Evolutionary conservation across 2,113 vertebrate species (phyloP).

Genomic region (Lichenostomus cassidix): DNA sequence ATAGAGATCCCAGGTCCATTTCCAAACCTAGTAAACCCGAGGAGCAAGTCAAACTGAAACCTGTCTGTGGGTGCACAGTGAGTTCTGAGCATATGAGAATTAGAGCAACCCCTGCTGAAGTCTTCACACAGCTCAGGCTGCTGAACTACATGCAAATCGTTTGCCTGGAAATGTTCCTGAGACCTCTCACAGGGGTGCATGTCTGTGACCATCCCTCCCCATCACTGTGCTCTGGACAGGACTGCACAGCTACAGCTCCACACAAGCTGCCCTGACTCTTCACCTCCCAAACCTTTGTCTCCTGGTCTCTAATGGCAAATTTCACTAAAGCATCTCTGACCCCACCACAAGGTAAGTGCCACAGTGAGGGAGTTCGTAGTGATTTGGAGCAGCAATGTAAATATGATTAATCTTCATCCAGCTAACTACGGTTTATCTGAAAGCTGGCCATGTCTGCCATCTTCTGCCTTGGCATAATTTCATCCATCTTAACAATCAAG

Average conservation of each 20-base stretch:
- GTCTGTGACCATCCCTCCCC: not conserved
- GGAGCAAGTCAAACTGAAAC: conserved; percentile 29
- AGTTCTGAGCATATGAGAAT: not conserved
- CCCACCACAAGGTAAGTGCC: not conserved
- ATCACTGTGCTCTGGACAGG: not conserved
- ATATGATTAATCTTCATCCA: not conserved
- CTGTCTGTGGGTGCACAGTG: not conserved
- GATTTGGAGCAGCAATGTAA: not conserved
- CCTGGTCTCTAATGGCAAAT: rapidly evolving
- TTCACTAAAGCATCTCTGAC: not conserved
- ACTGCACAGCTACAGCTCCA: not conserved
- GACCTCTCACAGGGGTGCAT: not conserved
- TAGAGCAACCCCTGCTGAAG: not conserved
- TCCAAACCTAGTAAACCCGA: not conserved
- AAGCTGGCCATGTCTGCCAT: not conserved
- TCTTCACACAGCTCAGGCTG: not conserved
- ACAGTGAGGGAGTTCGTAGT: not conserved
- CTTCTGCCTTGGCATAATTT: not conserved
- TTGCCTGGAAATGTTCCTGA: not conserved
- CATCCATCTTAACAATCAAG: not conserved
- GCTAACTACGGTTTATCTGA: not conserved
- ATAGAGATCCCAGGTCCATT: conserved; percentile 5
- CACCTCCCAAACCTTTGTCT: not conserved
- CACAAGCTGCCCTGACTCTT: not conserved
- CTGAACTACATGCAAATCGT: not conserved